Percentiles rank a stretch among this genome's conserved stretches.
phyloP scores from a whole-genome alignment of 1,140 invertebrate genomes.

The Ostrea denselamellosa region DNA sequence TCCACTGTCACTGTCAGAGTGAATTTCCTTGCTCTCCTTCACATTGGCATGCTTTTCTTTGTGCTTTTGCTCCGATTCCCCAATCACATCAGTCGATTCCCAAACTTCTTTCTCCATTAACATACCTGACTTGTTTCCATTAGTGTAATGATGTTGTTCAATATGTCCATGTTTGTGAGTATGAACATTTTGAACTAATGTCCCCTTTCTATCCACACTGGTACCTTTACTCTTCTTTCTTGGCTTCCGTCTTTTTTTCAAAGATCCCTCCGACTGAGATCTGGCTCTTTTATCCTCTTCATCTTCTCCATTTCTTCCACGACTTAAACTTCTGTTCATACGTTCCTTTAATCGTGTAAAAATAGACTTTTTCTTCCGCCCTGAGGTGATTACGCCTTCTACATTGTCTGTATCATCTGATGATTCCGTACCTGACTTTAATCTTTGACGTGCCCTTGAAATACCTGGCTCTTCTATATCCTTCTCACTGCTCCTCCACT shows the following conservation, averaged over 20 bases:
- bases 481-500: not conserved
- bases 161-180: slow-evolving; percentile 49
- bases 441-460: not conserved
- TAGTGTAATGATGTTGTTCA: slow-evolving; percentile 49
- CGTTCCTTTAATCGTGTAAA: slow-evolving; percentile 64
- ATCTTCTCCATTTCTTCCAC: slow-evolving; percentile 52
- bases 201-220: not conserved
- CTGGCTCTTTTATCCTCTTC: slow-evolving; percentile 31
- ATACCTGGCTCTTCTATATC: not conserved
- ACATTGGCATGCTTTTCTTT: slow-evolving; percentile 54
- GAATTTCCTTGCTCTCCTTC: slow-evolving; percentile 52
- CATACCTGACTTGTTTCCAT: slow-evolving; percentile 45
- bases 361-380: slow-evolving; percentile 64
- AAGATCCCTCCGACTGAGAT: not conserved
- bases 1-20: slow-evolving; percentile 29
- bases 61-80: slow-evolving; percentile 50
- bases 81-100: slow-evolving; percentile 54
- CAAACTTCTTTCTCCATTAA: slow-evolving; percentile 41
- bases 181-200: slow-evolving; percentile 35
- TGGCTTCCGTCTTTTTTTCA: slow-evolving; percentile 48
- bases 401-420: slow-evolving; percentile 51
- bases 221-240: slow-evolving; percentile 38
- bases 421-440: slow-evolving; percentile 51
- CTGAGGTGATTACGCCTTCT: slow-evolving; percentile 48
- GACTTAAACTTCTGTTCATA: slow-evolving; percentile 56